These are phyloP conservation scores for Seladonia tumulorum DNA, from an alignment of 2,888 invertebrate genomes.

Conservation along the genomic window DNA sequence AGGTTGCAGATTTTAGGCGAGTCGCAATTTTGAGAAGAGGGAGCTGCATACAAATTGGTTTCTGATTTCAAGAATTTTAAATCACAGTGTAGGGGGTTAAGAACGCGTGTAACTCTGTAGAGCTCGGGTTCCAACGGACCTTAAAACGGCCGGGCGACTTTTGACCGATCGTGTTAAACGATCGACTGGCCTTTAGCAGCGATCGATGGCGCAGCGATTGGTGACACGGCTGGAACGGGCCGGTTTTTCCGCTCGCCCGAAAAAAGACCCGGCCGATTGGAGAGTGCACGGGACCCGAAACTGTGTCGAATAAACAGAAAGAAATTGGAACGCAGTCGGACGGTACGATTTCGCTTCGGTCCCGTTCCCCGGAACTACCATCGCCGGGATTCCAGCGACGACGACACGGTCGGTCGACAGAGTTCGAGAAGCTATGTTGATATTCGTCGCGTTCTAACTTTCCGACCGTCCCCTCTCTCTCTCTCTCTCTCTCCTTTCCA, in stretches of 20 bases:
- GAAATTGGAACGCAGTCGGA: constrained; percentile 2
- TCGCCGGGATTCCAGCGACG: constrained; percentile 1
- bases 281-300: neutral
- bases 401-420: constrained; percentile 16
- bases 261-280: neutral
- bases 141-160: neutral
- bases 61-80: neutral
- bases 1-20: too few species aligned
- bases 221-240: neutral
- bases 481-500: neutral
- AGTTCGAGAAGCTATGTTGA: constrained; percentile 50
- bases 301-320: constrained; percentile 15
- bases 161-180: neutral
- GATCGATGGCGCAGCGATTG: neutral
- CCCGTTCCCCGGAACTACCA: neutral
- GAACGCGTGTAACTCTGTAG: neutral
- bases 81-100: neutral
- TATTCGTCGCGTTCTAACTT: constrained; percentile 48
- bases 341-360: constrained; percentile 10
- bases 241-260: neutral
- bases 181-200: neutral
- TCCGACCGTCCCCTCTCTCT: neutral
- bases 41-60: too few species aligned
- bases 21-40: too few species aligned
- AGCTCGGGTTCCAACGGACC: neutral